Evolutionary conservation across 53 echinoderm and acorn worm species (phyloP).

Genomic region (Hippasteria phrygiana): DNA sequence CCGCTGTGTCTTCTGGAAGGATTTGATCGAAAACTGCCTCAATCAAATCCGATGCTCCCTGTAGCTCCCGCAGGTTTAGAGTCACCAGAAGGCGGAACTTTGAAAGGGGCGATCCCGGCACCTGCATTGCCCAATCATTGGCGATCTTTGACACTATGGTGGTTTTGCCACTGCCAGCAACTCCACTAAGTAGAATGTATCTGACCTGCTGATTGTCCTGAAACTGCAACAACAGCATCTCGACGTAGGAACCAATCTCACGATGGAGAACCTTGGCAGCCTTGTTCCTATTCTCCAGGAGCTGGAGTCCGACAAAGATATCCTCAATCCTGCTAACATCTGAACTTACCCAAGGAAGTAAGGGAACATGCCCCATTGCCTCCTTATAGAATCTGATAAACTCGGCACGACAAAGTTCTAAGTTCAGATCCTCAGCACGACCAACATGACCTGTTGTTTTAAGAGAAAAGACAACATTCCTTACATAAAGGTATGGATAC

Average conservation of each 20-base stretch:
- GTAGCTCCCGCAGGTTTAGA: slow-evolving; percentile 42
- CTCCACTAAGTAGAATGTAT: slow-evolving; percentile 11
- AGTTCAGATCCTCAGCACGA: not conserved
- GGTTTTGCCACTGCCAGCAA: slow-evolving; percentile 69
- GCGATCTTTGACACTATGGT: slow-evolving; percentile 62
- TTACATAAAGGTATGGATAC: not conserved
- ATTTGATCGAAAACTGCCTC: slow-evolving; percentile 62
- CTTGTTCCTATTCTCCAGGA: not conserved
- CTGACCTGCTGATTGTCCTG: not conserved
- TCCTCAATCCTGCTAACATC: slow-evolving; percentile 15
- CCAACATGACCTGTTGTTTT: not conserved
- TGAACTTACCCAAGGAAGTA: slow-evolving; percentile 47
- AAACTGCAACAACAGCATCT: slow-evolving; percentile 10
- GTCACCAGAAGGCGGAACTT: slow-evolving; percentile 47
- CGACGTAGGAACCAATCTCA: not conserved
- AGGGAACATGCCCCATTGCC: slow-evolving; percentile 25
- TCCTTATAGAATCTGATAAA: slow-evolving; percentile 46
- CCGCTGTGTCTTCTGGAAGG: slow-evolving; percentile 17
- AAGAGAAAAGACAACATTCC: not conserved
- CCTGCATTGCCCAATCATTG: slow-evolving; percentile 54
- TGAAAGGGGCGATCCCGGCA: not conserved
- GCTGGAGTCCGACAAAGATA: slow-evolving; percentile 27
- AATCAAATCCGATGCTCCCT: slow-evolving; percentile 7
- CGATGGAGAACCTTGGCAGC: not conserved
- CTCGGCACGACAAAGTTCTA: slow-evolving; percentile 25